These are phyloP conservation scores for Neotragus moschatus DNA, from an alignment of 2,113 vertebrate species.

Conservation along the genomic window DNA sequence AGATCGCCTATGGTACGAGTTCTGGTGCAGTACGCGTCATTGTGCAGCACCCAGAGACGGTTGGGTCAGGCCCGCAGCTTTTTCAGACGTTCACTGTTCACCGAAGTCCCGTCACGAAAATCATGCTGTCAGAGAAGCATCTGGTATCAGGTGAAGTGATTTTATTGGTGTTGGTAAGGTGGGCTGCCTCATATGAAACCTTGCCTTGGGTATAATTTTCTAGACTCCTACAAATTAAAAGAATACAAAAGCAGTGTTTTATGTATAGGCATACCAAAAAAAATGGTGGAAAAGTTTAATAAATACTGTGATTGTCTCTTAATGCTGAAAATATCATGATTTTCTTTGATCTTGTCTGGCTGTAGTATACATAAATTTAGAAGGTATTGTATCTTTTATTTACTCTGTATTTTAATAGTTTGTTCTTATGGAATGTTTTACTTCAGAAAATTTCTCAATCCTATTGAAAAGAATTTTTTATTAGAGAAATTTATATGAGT, in stretches of 20 bases:
- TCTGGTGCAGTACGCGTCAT: slow-evolving; percentile 96
- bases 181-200: neutral
- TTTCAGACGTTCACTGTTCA: slow-evolving; percentile 98
- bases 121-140: slow-evolving; percentile 98
- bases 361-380: neutral
- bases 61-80: slow-evolving; percentile 96
- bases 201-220: neutral
- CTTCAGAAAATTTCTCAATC: neutral
- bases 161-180: neutral
- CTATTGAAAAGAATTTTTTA: neutral
- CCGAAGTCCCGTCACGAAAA: slow-evolving; percentile 96
- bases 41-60: slow-evolving; percentile 96
- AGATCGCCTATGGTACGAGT: slow-evolving; percentile 97
- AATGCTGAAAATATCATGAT: neutral
- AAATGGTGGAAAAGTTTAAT: neutral
- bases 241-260: neutral
- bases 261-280: neutral
- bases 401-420: neutral
- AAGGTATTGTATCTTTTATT: neutral
- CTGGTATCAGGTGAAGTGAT: slow-evolving; percentile 90
- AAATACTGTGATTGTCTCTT: neutral
- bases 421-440: neutral
- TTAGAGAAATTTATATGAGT: neutral
- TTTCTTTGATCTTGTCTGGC: neutral
- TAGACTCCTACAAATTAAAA: neutral